phyloP scores from a whole-genome alignment of 2,797 vertebrate species.

The Botia almorhae region DNA sequence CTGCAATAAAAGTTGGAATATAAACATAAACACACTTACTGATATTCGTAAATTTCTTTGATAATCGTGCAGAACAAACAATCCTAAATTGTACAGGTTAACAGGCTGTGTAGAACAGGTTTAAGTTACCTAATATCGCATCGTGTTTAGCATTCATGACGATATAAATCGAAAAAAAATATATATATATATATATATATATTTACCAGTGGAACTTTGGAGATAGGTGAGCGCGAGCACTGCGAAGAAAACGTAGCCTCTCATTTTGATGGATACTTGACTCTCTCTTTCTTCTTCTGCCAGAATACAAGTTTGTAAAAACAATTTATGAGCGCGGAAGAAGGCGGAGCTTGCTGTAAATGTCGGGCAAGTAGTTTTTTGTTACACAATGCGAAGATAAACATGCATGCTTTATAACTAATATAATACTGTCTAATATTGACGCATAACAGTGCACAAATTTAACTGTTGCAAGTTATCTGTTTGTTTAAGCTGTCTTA shows the following conservation, averaged over 20 bases:
- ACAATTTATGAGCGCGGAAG: conserved; percentile 39
- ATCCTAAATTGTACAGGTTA: too few relatives aligned
- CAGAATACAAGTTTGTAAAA: conserved; percentile 36
- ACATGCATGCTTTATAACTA: not conserved
- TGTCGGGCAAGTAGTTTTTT: not conserved
- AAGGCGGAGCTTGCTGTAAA: conserved; percentile 35
- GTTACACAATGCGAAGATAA: not conserved
- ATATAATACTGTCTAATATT: not conserved
- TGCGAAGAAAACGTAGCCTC: conserved; percentile 11
- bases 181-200: too few relatives aligned
- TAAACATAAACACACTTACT: too few relatives aligned
- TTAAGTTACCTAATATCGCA: too few relatives aligned
- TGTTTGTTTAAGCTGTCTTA: not conserved
- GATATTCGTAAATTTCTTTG: too few relatives aligned
- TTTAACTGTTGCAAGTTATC: not conserved
- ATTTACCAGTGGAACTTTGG: conserved; percentile 49
- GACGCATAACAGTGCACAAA: not conserved
- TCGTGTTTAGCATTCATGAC: not conserved
- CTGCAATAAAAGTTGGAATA: not conserved
- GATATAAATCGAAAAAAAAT: conserved; percentile 5
- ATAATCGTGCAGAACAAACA: too few relatives aligned
- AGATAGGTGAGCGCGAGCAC: conserved; percentile 27
- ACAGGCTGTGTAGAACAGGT: too few relatives aligned
- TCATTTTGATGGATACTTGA: conserved; percentile 42
- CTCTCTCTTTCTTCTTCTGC: not conserved